Percentiles rank a stretch among this genome's conserved stretches.
Conservation (phyloP, 2,797 vertebrate genomes). For the Xiphorhynchus erythropygius region DNA sequence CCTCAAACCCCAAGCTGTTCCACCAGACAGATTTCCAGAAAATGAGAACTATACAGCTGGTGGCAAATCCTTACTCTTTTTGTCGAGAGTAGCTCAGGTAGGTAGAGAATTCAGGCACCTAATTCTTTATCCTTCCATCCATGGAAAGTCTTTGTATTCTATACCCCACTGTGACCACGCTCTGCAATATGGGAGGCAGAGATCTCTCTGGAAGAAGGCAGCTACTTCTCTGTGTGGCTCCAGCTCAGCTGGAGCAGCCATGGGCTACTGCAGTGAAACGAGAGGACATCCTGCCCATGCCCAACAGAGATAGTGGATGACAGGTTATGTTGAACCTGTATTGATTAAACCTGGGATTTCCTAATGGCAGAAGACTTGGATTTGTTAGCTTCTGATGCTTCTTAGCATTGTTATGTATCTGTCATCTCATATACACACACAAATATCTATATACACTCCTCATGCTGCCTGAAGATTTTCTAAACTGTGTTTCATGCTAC, state of each 20-base stretch:
- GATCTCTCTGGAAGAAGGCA: background rate
- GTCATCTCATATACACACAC: fast-evolving
- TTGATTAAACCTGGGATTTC: background rate
- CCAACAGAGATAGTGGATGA: background rate
- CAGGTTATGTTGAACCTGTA: background rate
- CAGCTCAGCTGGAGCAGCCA: background rate
- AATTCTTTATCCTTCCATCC: background rate
- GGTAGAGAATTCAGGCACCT: background rate
- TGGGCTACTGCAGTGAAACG: background rate
- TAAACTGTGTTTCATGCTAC: background rate
- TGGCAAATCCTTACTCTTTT: background rate
- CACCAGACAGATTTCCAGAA: background rate
- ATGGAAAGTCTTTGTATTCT: background rate
- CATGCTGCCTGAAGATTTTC: background rate
- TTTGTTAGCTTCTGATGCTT: background rate
- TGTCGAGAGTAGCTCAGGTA: background rate
- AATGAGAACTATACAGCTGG: background rate
- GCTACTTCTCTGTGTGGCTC: background rate
- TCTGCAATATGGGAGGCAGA: background rate
- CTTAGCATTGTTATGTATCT: fast-evolving
- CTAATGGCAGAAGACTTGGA: background rate
- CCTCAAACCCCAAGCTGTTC: fast-evolving
- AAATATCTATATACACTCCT: background rate
- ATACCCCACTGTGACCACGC: fast-evolving
- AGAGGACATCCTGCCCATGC: fast-evolving